phyloP scores from a whole-genome alignment of 35 echinoderm and acorn worm species.

The Apostichopus japonicus region DNA sequence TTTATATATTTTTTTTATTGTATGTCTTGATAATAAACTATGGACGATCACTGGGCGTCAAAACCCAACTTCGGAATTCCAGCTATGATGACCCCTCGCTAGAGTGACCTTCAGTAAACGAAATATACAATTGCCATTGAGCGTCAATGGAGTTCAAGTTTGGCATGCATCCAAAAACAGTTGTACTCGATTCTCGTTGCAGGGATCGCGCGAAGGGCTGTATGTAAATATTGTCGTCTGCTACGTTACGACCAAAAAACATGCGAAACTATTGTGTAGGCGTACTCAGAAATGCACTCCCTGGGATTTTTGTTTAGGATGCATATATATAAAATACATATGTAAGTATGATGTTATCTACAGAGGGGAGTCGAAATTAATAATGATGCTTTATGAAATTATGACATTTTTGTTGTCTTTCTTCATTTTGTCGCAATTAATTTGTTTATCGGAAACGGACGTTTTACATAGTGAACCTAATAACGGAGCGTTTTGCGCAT shows the following conservation, averaged over 20 bases:
- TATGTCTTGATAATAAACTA: conserved; percentile 28
- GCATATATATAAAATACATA: not conserved
- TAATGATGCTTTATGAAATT: not conserved
- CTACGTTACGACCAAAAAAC: not conserved
- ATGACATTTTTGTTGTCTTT: too few species aligned
- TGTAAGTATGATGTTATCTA: not conserved
- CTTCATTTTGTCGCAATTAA: not conserved
- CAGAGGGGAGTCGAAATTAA: not conserved
- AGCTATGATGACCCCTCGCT: conserved; percentile 33
- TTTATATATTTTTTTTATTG: not conserved
- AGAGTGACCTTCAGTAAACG: conserved; percentile 23
- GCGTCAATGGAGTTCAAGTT: conserved; percentile 11
- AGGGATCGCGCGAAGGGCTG: not conserved
- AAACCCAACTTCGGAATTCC: conserved; percentile 19
- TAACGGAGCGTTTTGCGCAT: not conserved
- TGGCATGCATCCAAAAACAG: not conserved
- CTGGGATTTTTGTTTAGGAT: not conserved
- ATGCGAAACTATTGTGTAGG: not conserved
- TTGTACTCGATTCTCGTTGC: not conserved
- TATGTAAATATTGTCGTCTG: conserved; percentile 2
- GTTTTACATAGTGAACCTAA: too few species aligned
- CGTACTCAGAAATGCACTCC: not conserved
- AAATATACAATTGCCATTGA: not conserved
- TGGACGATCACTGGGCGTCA: not conserved
- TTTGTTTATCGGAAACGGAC: not conserved